Conservation (phyloP, 2,113 vertebrate genomes). For the Clarias macrocephalus region DNA sequence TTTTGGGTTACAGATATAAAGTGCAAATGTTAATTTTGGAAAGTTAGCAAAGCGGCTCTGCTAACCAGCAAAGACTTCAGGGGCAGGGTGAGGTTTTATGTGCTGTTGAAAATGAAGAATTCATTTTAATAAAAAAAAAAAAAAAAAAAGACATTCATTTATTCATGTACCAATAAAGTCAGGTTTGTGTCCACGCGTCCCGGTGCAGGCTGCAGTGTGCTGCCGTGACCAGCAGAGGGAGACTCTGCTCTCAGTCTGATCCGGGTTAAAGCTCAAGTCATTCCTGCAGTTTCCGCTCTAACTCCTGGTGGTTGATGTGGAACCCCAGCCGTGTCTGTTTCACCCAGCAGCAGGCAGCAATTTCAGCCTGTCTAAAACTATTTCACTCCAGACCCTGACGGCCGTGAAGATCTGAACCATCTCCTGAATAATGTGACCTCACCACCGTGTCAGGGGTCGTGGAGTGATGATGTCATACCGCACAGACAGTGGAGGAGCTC, state of each 20-base stretch:
- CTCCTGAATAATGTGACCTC: not conserved
- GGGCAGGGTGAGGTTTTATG: too few species aligned
- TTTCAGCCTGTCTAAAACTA: not conserved
- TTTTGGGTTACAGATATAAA: too few species aligned
- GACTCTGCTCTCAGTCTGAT: not conserved
- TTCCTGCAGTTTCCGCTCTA: not conserved
- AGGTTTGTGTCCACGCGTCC: not conserved
- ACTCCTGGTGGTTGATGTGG: not conserved
- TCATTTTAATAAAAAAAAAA: not conserved
- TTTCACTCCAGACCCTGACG: not conserved
- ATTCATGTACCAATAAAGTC: not conserved
- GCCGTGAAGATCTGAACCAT: not conserved
- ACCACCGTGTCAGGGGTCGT: not conserved
- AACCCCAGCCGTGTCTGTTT: not conserved
- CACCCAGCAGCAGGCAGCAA: conserved; percentile 4
- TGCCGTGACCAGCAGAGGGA: conserved; percentile 1
- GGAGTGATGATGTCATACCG: conserved; percentile 12
- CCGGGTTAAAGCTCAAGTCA: not conserved
- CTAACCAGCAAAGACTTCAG: too few species aligned
- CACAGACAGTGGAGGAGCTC: not conserved
- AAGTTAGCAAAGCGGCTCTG: too few species aligned
- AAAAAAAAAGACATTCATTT: not conserved
- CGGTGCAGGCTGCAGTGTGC: not conserved
- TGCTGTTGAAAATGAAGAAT: not conserved
- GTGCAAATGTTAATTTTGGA: too few species aligned